Percentiles rank a stretch among this genome's conserved stretches.
Conservation (phyloP, 2,113 vertebrate genomes). For the rabbit (Oryctolagus cuniculus) region DNA sequence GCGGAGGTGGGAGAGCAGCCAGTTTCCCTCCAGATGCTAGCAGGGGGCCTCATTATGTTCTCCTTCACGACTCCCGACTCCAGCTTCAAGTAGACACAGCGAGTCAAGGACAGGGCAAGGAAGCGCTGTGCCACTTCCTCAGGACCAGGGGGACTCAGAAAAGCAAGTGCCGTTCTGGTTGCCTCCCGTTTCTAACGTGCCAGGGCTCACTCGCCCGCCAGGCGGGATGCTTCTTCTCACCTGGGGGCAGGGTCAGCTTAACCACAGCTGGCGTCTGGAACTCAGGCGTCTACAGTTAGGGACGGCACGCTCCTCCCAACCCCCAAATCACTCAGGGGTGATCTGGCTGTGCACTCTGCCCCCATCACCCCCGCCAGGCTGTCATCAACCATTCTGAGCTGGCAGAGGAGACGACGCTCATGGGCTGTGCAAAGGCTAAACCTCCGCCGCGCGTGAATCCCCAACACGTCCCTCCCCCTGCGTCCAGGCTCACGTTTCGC, state of each 20-base stretch:
- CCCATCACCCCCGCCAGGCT: neutral
- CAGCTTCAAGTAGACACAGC: neutral
- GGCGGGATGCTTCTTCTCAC: neutral
- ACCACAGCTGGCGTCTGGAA: too few relatives aligned
- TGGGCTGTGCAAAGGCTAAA: neutral
- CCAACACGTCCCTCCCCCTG: neutral
- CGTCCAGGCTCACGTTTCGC: neutral
- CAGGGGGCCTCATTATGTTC: constrained; percentile 6
- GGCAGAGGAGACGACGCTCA: neutral
- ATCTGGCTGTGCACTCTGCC: neutral
- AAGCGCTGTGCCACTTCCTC: neutral
- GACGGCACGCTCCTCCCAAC: neutral
- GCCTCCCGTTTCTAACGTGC: neutral
- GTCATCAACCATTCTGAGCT: neutral
- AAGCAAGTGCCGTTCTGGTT: neutral
- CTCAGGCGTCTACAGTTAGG: neutral
- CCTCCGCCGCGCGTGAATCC: neutral
- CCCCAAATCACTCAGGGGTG: neutral
- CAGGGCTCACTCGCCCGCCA: neutral
- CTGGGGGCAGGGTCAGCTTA: neutral
- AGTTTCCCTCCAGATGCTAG: neutral
- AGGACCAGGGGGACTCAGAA: neutral
- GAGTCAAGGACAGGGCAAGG: constrained; percentile 64
- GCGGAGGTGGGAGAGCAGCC: neutral
- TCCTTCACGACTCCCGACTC: neutral